phyloP scores from a whole-genome alignment of 1,140 invertebrate genomes.

The Monochamus saltuarius region DNA sequence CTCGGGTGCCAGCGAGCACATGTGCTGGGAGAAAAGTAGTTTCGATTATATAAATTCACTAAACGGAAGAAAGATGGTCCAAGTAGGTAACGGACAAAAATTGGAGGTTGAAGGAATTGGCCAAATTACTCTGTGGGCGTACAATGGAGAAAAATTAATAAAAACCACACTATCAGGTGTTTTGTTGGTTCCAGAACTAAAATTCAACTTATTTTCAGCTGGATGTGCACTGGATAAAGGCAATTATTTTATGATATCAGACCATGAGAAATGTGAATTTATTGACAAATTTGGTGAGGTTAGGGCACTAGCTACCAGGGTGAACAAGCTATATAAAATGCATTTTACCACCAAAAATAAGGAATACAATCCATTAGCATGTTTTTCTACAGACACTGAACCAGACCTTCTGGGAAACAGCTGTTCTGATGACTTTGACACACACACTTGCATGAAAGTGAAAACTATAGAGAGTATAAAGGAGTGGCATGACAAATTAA shows the following conservation, averaged over 20 bases:
- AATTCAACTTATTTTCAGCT: constrained; percentile 28
- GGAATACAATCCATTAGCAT: no score
- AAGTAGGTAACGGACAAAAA: not conserved
- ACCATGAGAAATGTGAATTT: constrained; percentile 36
- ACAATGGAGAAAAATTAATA: not conserved
- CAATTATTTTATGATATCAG: constrained; percentile 36
- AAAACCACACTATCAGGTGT: constrained; percentile 1
- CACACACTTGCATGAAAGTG: not conserved
- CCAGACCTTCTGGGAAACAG: no score
- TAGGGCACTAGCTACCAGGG: constrained; percentile 30
- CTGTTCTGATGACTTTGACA: no score
- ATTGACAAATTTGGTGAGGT: constrained; percentile 35
- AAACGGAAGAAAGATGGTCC: not conserved
- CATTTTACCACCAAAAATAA: not conserved
- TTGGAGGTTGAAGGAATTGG: constrained; percentile 2
- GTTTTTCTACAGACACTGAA: no score
- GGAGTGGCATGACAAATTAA: not conserved
- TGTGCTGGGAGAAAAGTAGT: not conserved
- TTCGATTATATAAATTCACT: not conserved
- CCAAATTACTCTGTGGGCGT: not conserved
- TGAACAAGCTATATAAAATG: not conserved
- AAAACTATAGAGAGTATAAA: not conserved
- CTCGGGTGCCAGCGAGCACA: constrained; percentile 6
- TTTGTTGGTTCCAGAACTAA: constrained; percentile 8
- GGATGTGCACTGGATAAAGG: constrained; percentile 41